Evolutionary conservation across 2,888 invertebrate species (phyloP).

Genomic region (Habrosyne pyritoides): DNA sequence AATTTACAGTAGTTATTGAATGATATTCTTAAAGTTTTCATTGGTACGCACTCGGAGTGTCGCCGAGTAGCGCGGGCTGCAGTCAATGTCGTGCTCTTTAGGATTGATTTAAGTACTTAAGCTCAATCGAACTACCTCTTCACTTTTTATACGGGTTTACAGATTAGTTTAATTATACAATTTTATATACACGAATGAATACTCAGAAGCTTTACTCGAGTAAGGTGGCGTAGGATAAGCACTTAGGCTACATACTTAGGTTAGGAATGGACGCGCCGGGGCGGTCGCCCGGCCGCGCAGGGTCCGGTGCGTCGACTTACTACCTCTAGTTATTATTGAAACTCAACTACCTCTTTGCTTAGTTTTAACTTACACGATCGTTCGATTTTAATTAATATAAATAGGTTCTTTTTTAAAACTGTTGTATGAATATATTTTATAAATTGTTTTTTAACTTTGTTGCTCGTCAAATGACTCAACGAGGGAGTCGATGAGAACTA

Average conservation of each 20-base stretch:
- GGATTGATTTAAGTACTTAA: constrained; percentile 81
- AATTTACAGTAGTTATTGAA: constrained; percentile 60
- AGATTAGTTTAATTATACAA: constrained; percentile 84
- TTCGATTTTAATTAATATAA: constrained; percentile 69
- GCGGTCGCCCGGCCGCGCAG: constrained; percentile 74
- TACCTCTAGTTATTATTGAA: constrained; percentile 72
- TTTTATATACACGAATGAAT: constrained; percentile 81
- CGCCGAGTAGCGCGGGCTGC: constrained; percentile 41
- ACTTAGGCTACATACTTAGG: constrained; percentile 56
- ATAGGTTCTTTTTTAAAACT: constrained; percentile 72
- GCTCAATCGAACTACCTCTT: constrained; percentile 82
- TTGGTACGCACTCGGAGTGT: constrained; percentile 37
- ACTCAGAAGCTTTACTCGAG: constrained; percentile 83
- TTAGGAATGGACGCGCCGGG: constrained; percentile 61
- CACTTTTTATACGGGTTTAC: constrained; percentile 84
- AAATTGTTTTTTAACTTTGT: constrained; percentile 76
- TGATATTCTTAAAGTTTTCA: constrained; percentile 50
- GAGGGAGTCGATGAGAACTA: constrained; percentile 48
- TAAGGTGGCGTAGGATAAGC: constrained; percentile 75
- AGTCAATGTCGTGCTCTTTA: constrained; percentile 67
- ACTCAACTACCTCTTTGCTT: constrained; percentile 82
- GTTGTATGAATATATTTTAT: constrained; percentile 81
- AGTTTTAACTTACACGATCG: constrained; percentile 73
- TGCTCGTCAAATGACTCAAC: constrained; percentile 59
- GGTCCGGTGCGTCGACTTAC: constrained; percentile 70